Percentiles rank a stretch among this genome's conserved stretches.
Conservation (phyloP, 1,140 invertebrate genomes). For the Zaprionus davidi region DNA sequence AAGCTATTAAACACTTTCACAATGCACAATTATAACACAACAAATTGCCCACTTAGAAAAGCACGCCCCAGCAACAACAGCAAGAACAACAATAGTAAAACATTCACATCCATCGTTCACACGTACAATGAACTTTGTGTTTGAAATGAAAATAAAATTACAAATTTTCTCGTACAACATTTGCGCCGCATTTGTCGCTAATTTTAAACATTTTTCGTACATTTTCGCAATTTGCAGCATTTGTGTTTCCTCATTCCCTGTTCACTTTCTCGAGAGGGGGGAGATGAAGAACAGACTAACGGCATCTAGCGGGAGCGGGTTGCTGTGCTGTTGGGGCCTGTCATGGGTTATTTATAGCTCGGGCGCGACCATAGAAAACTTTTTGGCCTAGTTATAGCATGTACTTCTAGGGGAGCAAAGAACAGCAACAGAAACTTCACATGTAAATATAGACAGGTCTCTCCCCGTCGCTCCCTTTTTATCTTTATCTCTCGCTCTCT, state of each 20-base stretch:
- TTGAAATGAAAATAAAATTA: slow-evolving; percentile 19
- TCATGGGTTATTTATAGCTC: slow-evolving; percentile 65
- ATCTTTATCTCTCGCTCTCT: not conserved
- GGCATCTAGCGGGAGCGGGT: not conserved
- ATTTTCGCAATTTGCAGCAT: slow-evolving; percentile 51
- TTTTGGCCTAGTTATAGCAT: slow-evolving; percentile 68
- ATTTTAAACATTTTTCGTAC: slow-evolving; percentile 61
- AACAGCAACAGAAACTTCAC: slow-evolving; percentile 19
- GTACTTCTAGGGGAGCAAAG: slow-evolving; percentile 42
- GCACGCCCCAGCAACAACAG: slow-evolving; percentile 48
- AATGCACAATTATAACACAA: slow-evolving; percentile 57
- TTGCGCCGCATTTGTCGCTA: slow-evolving; percentile 61
- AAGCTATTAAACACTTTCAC: slow-evolving; percentile 71
- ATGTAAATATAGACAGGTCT: slow-evolving; percentile 41
- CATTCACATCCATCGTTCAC: slow-evolving; percentile 33
- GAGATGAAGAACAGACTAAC: not conserved
- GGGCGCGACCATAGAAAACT: slow-evolving; percentile 45
- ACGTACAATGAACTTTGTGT: slow-evolving; percentile 76
- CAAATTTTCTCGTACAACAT: slow-evolving; percentile 35
- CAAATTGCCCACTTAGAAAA: slow-evolving; percentile 71
- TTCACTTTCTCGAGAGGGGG: slow-evolving; percentile 29
- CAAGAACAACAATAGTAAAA: slow-evolving; percentile 10
- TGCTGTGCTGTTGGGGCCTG: slow-evolving; percentile 9
- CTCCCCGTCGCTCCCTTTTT: slow-evolving; percentile 15
- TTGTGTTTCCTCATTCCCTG: slow-evolving; percentile 74